Evolutionary conservation across 2,797 vertebrate species (phyloP), one percentile per base, ranked within the genome.

Genomic region (Nothura maculosa): DNA sequence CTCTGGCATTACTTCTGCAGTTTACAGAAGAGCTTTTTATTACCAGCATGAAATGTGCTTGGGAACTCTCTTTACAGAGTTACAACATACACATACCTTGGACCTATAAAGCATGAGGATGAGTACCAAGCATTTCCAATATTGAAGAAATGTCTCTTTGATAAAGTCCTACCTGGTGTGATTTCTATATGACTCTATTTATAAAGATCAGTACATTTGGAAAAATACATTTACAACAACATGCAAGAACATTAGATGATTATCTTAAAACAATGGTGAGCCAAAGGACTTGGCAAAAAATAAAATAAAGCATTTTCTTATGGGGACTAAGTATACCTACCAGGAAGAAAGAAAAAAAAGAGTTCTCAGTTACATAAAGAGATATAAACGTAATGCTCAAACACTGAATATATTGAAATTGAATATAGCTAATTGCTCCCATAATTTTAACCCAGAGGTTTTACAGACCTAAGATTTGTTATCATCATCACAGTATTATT

Each of bases 251-350:
- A 88, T 28, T 2, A 83, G 63, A 85, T 88, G 24, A 67, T 85
- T 76, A 94, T 86, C 70, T 79, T 73, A 36, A 34, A 89, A 86
- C 27, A 30, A 61, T 40, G 73, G 52, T 64, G 40, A 95, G 92
- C 92, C 74, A 92, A 92, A 96, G 77, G 70, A 63, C 70, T 92
- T 95, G 87, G 77, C 60, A 93, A 79, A 0, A 0, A 0, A 63
- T 38, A 67, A 92, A 91, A 4, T 27, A 79, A 79, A 83, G 42
- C 85, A 91, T 84, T 91, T 96, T 86, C 72, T 83, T 77, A 34
- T 42, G 68, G 36, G 83, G 40, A 79, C 75, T 79, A 60, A 79
- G 76, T 55, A 72, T 9, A 63, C 15, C 25, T 3, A 0, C 60
- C 87, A 92, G 42, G 90, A 75, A 85, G 67, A 54, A 3, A 81